Evolutionary conservation across 2,113 vertebrate species (phyloP).

Genomic region (Sisor rabdophorus): DNA sequence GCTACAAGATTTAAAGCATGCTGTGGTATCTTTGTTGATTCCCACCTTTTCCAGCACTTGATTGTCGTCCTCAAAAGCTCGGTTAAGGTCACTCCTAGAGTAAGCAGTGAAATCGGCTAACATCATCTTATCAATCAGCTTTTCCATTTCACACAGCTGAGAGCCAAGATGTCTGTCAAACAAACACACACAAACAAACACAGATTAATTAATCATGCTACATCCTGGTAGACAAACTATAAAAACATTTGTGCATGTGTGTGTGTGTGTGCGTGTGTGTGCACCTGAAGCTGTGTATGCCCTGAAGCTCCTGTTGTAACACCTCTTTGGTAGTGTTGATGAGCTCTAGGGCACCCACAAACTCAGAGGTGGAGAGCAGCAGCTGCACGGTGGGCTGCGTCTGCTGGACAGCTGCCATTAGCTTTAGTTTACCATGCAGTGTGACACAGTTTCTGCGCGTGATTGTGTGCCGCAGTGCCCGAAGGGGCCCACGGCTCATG

Average conservation of each 20-base stretch:
- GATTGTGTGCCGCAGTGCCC: constrained; percentile 79
- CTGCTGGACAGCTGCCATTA: constrained; percentile 98
- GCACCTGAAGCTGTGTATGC: constrained; percentile 93
- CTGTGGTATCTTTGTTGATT: not conserved
- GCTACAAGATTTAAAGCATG: not conserved
- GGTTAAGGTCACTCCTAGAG: constrained; percentile 83
- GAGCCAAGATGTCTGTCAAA: constrained; percentile 88
- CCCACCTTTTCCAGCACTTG: constrained; percentile 90
- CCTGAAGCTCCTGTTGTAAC: constrained; percentile 96
- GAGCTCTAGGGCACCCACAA: constrained; percentile 94
- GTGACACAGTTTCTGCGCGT: constrained; percentile 88
- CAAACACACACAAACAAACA: constrained; percentile 8
- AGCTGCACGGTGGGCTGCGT: constrained; percentile 98
- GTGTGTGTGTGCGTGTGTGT: constrained; percentile 12
- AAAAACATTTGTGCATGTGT: not conserved
- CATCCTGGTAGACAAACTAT: not conserved
- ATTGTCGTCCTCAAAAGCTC: constrained; percentile 84
- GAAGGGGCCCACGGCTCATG: constrained; percentile 88
- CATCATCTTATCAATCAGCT: constrained; percentile 99
- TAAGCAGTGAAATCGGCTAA: constrained; percentile 96
- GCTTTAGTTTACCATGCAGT: constrained; percentile 89
- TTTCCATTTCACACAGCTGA: constrained; percentile 98
- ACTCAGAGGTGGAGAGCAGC: constrained; percentile 91
- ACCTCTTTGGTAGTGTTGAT: constrained; percentile 97
- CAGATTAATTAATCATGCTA: not conserved